Conservation (phyloP, 2,113 vertebrate species). For the Toxostoma redivivum region DNA sequence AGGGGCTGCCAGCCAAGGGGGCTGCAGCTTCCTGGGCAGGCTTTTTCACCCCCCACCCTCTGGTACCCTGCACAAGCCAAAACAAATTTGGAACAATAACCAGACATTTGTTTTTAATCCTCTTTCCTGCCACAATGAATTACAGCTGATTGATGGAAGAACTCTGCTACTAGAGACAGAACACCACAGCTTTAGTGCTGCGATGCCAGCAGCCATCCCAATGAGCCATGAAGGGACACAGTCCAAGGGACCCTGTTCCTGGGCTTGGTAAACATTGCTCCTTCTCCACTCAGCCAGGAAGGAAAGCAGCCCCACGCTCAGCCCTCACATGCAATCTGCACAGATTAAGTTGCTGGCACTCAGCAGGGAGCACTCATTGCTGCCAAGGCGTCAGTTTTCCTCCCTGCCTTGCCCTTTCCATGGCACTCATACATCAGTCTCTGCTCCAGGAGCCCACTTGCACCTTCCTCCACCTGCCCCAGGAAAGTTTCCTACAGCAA, state of each 20-base stretch:
- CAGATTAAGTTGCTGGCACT: neutral
- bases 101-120: neutral
- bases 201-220: neutral
- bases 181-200: neutral
- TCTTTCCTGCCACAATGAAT: neutral
- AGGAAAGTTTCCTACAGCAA: neutral
- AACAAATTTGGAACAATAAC: neutral
- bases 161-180: neutral
- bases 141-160: neutral
- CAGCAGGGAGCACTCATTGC: neutral
- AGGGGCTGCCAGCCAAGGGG: neutral
- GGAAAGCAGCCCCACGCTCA: neutral
- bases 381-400: neutral
- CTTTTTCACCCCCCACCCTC: neutral
- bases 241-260: neutral
- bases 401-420: neutral
- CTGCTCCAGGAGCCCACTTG: fast-evolving
- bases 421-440: neutral
- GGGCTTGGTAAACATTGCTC: neutral
- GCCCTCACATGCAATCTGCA: neutral
- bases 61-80: neutral
- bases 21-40: neutral
- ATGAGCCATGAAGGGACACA: neutral
- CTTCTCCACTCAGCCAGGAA: neutral
- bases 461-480: neutral